These are phyloP conservation scores for Sylvia borin DNA, from an alignment of 2,797 vertebrate species.

Conservation along the genomic window DNA sequence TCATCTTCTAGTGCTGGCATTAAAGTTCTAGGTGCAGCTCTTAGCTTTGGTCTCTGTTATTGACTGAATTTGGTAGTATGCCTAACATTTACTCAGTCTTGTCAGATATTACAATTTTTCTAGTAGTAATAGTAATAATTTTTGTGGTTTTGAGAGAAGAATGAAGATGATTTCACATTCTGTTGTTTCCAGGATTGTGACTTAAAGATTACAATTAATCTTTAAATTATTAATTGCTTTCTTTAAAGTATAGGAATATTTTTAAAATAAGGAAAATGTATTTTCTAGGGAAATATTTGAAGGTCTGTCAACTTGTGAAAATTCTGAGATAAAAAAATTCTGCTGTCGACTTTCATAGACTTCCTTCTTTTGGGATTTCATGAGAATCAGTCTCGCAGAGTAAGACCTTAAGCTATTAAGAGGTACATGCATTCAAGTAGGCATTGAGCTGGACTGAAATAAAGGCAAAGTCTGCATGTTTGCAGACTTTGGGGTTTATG, in stretches of 20 bases:
- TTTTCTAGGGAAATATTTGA: background rate
- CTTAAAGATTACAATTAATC: background rate
- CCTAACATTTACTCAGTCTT: background rate
- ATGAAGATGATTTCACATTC: background rate
- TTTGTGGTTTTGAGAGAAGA: background rate
- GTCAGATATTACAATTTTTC: background rate
- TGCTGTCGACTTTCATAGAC: background rate
- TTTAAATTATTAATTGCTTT: background rate
- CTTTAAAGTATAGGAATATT: background rate
- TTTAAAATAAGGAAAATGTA: background rate
- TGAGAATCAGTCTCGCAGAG: background rate
- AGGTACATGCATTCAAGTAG: background rate
- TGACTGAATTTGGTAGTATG: background rate
- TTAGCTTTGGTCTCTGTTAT: background rate
- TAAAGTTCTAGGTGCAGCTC: background rate
- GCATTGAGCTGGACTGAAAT: background rate
- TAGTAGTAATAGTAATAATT: background rate
- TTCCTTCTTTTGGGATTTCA: background rate
- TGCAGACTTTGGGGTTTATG: background rate
- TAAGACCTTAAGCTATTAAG: background rate
- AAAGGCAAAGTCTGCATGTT: background rate
- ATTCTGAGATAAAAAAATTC: background rate
- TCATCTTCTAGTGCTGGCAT: background rate
- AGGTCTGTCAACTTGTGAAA: background rate
- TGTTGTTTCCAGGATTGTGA: background rate